A percentile compares a stretch with the other conserved stretches of the same genome.
Conservation (phyloP, 1,140 invertebrate species). For the Macrobrachium rosenbergii region DNA sequence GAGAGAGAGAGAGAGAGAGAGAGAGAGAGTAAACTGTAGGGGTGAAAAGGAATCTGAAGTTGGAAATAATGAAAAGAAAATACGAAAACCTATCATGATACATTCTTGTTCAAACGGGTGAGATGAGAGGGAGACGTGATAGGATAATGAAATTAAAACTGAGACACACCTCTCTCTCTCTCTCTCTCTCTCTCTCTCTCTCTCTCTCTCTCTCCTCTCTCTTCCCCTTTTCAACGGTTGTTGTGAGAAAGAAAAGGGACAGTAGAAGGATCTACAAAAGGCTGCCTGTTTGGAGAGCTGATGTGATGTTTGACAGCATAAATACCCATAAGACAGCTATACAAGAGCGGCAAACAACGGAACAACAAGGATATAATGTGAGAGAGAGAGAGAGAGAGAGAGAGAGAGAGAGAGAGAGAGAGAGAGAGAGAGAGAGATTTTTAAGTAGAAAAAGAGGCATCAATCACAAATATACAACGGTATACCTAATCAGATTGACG, state of each 20-base stretch:
- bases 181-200: conserved; percentile 25
- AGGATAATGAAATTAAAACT: not conserved
- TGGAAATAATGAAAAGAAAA: not conserved
- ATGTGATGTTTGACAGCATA: too few relatives aligned
- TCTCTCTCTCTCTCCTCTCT: conserved; percentile 23
- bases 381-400: not conserved
- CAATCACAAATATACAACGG: not conserved
- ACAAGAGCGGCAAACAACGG: not conserved
- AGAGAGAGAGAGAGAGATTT: conserved; percentile 1
- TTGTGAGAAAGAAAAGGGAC: not conserved
- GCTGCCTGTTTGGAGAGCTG: too few relatives aligned
- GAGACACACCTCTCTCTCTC: not conserved
- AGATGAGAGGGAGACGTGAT: not conserved
- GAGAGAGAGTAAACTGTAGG: not conserved
- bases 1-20: conserved; percentile 27
- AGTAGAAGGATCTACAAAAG: not conserved
- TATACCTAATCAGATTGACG: too few relatives aligned
- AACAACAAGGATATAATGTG: not conserved
- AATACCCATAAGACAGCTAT: not conserved
- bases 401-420: not conserved
- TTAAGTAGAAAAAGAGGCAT: not conserved
- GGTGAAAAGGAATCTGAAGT: not conserved
- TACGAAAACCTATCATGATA: not conserved
- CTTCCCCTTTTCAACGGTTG: not conserved
- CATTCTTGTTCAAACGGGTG: not conserved